Evolutionary conservation across 1,140 invertebrate species (phyloP), one percentile per base, ranked within the genome.

Genomic region (Dufourea novaeangliae): DNA sequence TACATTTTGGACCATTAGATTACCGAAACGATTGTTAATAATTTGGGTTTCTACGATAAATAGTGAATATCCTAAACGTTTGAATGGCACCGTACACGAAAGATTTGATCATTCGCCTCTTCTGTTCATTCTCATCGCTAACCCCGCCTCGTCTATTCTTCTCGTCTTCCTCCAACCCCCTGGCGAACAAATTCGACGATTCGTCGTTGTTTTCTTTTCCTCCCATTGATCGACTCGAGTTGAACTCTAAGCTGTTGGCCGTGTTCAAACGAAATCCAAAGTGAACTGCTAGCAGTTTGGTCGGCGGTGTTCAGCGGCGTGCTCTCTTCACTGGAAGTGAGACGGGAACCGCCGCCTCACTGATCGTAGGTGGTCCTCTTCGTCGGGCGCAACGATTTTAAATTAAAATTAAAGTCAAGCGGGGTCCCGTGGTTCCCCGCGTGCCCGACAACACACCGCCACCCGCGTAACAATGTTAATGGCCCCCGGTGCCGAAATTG

Each of bases 361-460:
- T 78, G 84, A 83, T 90, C 88, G 89, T 91, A 91, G 91, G 91
- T 92, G 91, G 90, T 92, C 90, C 81, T 81, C 61, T 67, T 79
- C 78, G 82, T 88, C 81, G 86, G 84, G 82, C 74, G 84, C 86
- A 88, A 88, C 82, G 85, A 90, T 90, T 91, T 91, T 90, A 92
- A 92, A 92, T 91, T 91, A 91, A 91, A 91, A 91, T 91, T 92
- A 90, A 91, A 90, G 84, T 88, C 86, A 86, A 84, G 87, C 78
- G 70, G n/a, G n/a, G 84, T 88, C 90, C 90, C 89, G 89, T 79
- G 85, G 70, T 80, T 81, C 86, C 72, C 83, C 74, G 79, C n/a
- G n/a, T n/a, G 81, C 72, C 78, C 82, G 84, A 88, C 84, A 88
- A 85, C 87, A 85, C 87, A 52, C 83, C 71, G 86, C 88, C 89